A percentile compares a stretch with the other conserved stretches of the same genome.
These are phyloP conservation scores for Cercocebus atys DNA, from an alignment of 2,113 vertebrate genomes.

Conservation along the genomic window DNA sequence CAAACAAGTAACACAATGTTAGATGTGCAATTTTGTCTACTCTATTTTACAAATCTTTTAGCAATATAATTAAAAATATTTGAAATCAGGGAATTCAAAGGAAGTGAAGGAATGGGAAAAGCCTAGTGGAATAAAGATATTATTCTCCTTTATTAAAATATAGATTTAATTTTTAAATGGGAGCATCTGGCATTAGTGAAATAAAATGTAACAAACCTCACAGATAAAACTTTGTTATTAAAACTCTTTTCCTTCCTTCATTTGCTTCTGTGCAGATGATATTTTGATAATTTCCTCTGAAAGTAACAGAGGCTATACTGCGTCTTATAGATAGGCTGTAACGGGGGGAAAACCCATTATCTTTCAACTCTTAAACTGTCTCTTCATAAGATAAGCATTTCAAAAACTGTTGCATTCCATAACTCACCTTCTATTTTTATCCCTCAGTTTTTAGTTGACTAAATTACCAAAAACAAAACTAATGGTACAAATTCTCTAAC, in stretches of 20 bases:
- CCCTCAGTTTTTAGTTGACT: neutral
- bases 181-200: conserved; percentile 6
- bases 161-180: conserved; percentile 8
- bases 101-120: neutral
- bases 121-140: neutral
- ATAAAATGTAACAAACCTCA: conserved; percentile 48
- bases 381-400: neutral
- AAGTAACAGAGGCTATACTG: neutral
- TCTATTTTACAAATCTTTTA: neutral
- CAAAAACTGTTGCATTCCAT: neutral
- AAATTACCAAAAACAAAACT: neutral
- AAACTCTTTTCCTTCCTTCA: conserved; percentile 25
- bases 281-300: neutral
- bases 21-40: neutral
- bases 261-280: neutral
- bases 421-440: neutral
- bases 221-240: neutral
- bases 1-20: neutral
- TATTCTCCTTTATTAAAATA: neutral
- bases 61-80: conserved; percentile 7
- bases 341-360: neutral
- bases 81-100: neutral
- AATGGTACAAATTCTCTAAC: neutral
- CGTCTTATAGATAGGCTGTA: neutral
- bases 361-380: neutral